Percentiles rank a stretch among this genome's conserved stretches.
Conservation (phyloP, 2,888 invertebrate species). For the Allophyes oxyacanthae region DNA sequence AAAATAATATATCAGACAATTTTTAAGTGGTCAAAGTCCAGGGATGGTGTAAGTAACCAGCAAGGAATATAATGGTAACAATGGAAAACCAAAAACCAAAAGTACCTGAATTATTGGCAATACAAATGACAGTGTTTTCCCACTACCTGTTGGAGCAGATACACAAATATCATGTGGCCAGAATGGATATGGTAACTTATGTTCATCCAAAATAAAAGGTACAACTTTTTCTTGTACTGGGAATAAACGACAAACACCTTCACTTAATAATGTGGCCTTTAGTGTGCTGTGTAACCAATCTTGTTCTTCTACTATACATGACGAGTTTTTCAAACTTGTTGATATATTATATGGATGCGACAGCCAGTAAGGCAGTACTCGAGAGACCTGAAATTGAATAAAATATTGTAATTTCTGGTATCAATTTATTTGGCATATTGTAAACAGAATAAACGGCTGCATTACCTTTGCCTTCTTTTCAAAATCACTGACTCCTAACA, state of each 20-base stretch:
- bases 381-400: conserved; percentile 87
- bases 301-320: conserved; percentile 87
- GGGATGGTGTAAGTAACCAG: no score
- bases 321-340: conserved; percentile 90
- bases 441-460: no score
- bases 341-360: conserved; percentile 94
- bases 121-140: conserved; percentile 98
- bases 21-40: no score
- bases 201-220: conserved; percentile 92
- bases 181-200: conserved; percentile 89
- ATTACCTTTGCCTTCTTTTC: conserved; percentile 87
- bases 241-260: conserved; percentile 94
- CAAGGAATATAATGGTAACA: no score
- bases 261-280: conserved; percentile 90
- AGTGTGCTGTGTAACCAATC: conserved; percentile 91
- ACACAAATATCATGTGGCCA: conserved; percentile 98
- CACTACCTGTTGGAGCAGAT: conserved; percentile 99
- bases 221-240: conserved; percentile 95
- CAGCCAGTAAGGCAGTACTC: conserved; percentile 96
- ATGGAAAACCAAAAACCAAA: no score
- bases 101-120: conserved; percentile 95
- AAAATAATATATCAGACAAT: neutral
- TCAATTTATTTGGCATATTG: no score
- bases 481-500: conserved; percentile 91
- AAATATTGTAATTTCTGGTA: no score